These are phyloP conservation scores for Hydra vulgaris DNA, from an alignment of 30 jellyfish, hydroid and myxozoan species.

Conservation along the genomic window DNA sequence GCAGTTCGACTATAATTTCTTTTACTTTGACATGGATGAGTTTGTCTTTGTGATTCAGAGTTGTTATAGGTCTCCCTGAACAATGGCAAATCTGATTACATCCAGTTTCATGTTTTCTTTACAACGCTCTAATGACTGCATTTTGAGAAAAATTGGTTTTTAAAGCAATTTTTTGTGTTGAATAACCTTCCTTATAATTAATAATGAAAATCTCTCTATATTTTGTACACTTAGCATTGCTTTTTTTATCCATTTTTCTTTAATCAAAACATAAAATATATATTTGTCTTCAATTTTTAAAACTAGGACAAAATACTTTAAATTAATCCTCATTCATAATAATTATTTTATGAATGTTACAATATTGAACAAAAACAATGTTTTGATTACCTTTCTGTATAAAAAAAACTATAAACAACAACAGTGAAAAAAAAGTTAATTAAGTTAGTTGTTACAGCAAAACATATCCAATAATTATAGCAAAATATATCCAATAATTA, in stretches of 20 bases:
- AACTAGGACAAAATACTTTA: too few relatives aligned
- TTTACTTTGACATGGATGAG: not conserved
- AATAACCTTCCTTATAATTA: not conserved
- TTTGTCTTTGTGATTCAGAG: not conserved
- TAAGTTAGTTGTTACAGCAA: too few relatives aligned
- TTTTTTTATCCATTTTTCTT: not conserved
- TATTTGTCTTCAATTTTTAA: not conserved
- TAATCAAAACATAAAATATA: not conserved
- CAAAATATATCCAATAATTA: too few relatives aligned
- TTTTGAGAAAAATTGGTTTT: not conserved
- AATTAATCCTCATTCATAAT: too few relatives aligned
- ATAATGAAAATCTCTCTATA: not conserved
- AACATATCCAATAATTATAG: too few relatives aligned
- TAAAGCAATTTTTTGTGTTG: not conserved
- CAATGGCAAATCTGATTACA: not conserved
- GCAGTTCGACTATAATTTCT: not conserved
- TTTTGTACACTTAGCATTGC: not conserved
- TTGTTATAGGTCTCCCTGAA: not conserved
- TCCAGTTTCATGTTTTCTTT: not conserved
- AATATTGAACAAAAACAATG: too few relatives aligned
- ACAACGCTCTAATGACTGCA: not conserved
- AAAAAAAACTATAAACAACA: too few relatives aligned
- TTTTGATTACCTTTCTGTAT: too few relatives aligned
- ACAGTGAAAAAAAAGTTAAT: too few relatives aligned
- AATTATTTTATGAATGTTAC: too few relatives aligned